Evolutionary conservation across 2,888 invertebrate species (phyloP), one percentile per base, ranked within the genome.

Genomic region (Arrhopalites spinosus): DNA sequence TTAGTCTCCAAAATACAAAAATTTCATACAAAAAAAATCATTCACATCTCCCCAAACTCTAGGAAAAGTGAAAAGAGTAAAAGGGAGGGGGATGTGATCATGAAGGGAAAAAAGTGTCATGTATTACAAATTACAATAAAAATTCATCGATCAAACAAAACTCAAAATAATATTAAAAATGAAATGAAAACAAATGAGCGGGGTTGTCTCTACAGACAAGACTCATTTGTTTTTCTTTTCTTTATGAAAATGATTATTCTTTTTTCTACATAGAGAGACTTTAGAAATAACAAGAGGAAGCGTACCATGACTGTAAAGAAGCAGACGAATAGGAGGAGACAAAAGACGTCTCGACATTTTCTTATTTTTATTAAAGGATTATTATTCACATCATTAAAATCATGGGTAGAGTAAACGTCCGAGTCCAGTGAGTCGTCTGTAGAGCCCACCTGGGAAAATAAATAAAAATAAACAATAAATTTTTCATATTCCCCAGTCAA

Each of bases 241-340:
- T n/a, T n/a, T n/a, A n/a, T n/a, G n/a, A n/a, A n/a, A n/a, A n/a
- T n/a, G n/a, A n/a, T n/a, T n/a, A n/a, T n/a, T n/a, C n/a, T n/a
- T n/a, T n/a, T n/a, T n/a, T n/a, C n/a, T n/a, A n/a, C n/a, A n/a
- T n/a, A n/a, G n/a, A n/a, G n/a, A n/a, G n/a, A n/a, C n/a, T n/a
- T n/a, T n/a, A n/a, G n/a, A n/a, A n/a, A n/a, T n/a, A n/a, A n/a
- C n/a, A n/a, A n/a, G n/a, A n/a, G n/a, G n/a, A n/a, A n/a, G n/a
- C n/a, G n/a, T 85, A 90, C 90, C 87, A 89, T 85, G 77, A 87
- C 86, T 36, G 86, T 85, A 73, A 88, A 84, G 84, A 89, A 89
- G 47, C 86, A 83, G 1, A 87, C 81, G 82, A 90, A 88, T 13
- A 90, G 78, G 15, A 89, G 81, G 27, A 90, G 84, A 81, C 88